These are phyloP conservation scores for Ceratotherium simum DNA, from an alignment of 2,113 vertebrate species.

Conservation along the genomic window DNA sequence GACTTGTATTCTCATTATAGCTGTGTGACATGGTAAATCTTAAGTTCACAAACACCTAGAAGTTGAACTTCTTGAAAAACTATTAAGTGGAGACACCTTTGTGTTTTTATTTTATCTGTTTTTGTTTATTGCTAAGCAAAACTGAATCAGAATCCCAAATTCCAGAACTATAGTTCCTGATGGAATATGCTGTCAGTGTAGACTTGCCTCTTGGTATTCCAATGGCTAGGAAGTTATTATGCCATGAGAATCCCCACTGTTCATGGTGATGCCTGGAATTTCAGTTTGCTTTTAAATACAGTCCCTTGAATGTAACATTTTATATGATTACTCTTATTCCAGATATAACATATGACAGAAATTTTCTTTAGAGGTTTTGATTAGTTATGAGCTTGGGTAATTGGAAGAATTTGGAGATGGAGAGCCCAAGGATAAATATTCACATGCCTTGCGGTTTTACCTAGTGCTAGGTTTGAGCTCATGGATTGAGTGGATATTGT, in stretches of 20 bases:
- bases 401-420: slow-evolving; percentile 22
- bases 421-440: background rate
- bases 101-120: background rate
- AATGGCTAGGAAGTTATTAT: background rate
- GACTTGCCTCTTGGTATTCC: background rate
- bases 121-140: slow-evolving; percentile 4
- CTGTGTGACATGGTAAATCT: background rate
- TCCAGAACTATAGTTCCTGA: background rate
- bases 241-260: background rate
- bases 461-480: background rate
- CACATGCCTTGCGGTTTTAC: background rate
- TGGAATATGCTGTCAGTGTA: background rate
- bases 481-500: background rate
- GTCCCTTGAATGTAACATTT: background rate
- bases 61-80: background rate
- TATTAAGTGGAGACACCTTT: background rate
- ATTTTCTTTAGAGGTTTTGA: background rate
- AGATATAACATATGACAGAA: background rate
- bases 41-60: background rate
- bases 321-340: background rate
- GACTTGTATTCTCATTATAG: background rate
- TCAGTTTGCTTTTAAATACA: slow-evolving; percentile 37
- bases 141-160: background rate
- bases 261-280: background rate
- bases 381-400: background rate